Conservation (phyloP, 1,140 invertebrate genomes). For the Ceratosolen solmsi region DNA sequence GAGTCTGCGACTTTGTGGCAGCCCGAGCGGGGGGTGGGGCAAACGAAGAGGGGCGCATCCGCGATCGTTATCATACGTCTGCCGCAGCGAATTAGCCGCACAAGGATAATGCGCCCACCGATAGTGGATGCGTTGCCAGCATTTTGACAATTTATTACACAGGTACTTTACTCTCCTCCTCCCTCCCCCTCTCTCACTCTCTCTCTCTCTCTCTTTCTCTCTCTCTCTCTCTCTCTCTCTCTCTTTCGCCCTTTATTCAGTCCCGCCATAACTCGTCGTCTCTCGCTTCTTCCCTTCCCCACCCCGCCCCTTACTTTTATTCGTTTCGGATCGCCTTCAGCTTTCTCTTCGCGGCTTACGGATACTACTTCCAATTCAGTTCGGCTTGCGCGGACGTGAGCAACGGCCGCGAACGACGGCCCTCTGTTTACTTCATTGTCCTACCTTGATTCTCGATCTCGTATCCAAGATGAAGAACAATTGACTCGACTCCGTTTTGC, state of each 20-base stretch:
- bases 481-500: too few species aligned
- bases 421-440: not conserved
- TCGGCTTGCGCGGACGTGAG: not conserved
- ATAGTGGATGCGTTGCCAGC: too few species aligned
- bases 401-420: not conserved
- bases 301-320: not conserved
- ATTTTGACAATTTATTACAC: constrained; percentile 1
- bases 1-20: too few species aligned
- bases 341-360: constrained; percentile 25
- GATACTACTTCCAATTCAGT: not conserved
- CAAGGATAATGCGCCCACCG: too few species aligned
- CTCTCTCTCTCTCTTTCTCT: too few species aligned
- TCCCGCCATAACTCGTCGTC: not conserved
- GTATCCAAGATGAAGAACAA: not conserved
- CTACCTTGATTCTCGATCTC: not conserved
- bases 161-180: not conserved
- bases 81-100: not conserved
- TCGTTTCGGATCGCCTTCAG: not conserved
- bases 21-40: too few species aligned
- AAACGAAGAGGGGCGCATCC: too few species aligned
- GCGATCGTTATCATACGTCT: too few species aligned
- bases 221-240: too few species aligned
- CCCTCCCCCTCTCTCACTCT: too few species aligned
- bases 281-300: not conserved
- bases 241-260: too few species aligned